Percentiles rank a stretch among this genome's conserved stretches.
phyloP scores from a whole-genome alignment of 2,888 invertebrate genomes.

The Herminia tarsipennalis region DNA sequence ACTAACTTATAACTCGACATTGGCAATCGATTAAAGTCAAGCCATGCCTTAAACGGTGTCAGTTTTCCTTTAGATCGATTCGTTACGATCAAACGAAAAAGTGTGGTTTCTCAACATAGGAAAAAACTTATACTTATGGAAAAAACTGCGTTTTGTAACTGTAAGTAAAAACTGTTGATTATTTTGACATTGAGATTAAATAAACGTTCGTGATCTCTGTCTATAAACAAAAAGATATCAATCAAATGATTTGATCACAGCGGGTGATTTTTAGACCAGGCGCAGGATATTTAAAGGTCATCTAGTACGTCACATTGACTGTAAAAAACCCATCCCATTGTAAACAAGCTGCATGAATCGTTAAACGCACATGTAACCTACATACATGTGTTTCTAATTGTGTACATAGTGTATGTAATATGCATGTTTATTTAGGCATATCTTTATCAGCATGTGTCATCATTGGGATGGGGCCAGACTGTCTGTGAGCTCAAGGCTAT shows the following conservation, averaged over 20 bases:
- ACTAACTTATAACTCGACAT: conserved; percentile 59
- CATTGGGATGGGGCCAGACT: conserved; percentile 59
- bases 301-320: conserved; percentile 27
- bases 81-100: conserved; percentile 56
- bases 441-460: conserved; percentile 52
- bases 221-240: conserved; percentile 17
- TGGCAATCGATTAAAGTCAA: conserved; percentile 66
- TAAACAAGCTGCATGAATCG: conserved; percentile 24
- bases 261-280: conserved; percentile 16
- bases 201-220: conserved; percentile 18
- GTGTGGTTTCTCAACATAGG: conserved; percentile 49
- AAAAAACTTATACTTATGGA: conserved; percentile 32
- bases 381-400: conserved; percentile 23
- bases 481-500: conserved; percentile 66
- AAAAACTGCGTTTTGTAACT: conserved; percentile 31
- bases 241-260: conserved; percentile 41
- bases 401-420: conserved; percentile 26
- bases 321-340: conserved; percentile 30
- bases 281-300: conserved; percentile 43
- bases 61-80: conserved; percentile 63
- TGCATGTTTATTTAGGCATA: conserved; percentile 48
- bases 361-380: conserved; percentile 25
- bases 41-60: conserved; percentile 52
- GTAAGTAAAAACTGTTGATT: conserved; percentile 20
- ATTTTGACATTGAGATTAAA: conserved; percentile 35